phyloP scores from a whole-genome alignment of 2,888 invertebrate species.

The Sicus ferrugineus region DNA sequence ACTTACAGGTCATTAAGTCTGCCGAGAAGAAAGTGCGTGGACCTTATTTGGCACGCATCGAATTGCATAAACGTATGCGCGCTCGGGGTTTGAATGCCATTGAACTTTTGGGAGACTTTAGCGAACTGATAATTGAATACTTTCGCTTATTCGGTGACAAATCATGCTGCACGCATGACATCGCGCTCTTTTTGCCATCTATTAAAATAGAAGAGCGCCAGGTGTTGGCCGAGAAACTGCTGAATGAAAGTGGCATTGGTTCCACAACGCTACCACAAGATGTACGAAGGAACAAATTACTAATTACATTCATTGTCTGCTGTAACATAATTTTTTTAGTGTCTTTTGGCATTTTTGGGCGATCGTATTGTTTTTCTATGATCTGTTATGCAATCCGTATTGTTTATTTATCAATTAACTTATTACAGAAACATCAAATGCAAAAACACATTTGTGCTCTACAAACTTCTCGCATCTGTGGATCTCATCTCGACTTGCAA shows the following conservation, averaged over 20 bases:
- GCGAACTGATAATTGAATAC: conserved; percentile 79
- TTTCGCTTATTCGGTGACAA: conserved; percentile 83
- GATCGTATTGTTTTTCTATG: neutral
- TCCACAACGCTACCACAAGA: conserved; percentile 71
- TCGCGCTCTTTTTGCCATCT: conserved; percentile 77
- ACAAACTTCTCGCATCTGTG: conserved; percentile 78
- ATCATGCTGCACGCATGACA: conserved; percentile 84
- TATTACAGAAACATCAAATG: conserved; percentile 74
- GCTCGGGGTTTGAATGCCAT: conserved; percentile 67
- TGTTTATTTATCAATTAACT: conserved; percentile 16
- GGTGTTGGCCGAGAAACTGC: conserved; percentile 69
- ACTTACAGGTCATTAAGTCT: conserved; percentile 67
- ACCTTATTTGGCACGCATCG: conserved; percentile 84
- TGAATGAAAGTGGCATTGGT: conserved; percentile 72
- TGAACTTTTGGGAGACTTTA: conserved; percentile 70
- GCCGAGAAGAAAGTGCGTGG: conserved; percentile 72
- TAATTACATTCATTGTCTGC: neutral
- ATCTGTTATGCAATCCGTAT: neutral
- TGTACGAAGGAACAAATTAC: conserved; percentile 63
- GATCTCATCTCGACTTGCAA: conserved; percentile 70
- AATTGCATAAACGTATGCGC: conserved; percentile 73
- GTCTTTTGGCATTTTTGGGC: neutral
- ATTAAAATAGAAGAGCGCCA: conserved; percentile 68
- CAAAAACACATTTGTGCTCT: conserved; percentile 83
- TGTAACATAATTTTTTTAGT: no score